A percentile compares a stretch with the other conserved stretches of the same genome.
These are phyloP conservation scores for Istiophorus platypterus DNA, from an alignment of 2,113 vertebrate genomes.

Conservation along the genomic window DNA sequence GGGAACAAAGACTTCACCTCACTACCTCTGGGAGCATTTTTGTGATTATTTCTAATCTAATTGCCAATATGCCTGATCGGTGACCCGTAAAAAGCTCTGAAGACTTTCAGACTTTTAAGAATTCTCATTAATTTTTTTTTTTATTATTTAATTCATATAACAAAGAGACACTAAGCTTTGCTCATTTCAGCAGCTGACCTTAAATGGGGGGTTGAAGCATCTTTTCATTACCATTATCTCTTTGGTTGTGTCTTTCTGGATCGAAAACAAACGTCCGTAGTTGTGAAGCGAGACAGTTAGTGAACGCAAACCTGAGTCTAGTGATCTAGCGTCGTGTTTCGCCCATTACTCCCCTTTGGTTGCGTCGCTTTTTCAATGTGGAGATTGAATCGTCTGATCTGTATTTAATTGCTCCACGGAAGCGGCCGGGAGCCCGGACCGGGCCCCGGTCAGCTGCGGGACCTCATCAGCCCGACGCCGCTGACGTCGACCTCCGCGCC, in stretches of 20 bases:
- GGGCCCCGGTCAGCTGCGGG: no score
- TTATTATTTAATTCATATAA: neutral
- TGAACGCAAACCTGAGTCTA: neutral
- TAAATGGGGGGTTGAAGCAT: neutral
- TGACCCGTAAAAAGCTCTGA: constrained; percentile 66
- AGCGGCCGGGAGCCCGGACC: neutral
- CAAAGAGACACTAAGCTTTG: neutral
- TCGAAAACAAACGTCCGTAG: neutral
- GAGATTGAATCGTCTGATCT: neutral
- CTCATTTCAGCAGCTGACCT: neutral
- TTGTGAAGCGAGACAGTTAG: neutral
- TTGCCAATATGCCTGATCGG: constrained; percentile 52
- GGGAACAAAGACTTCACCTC: constrained; percentile 40
- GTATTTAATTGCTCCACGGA: neutral
- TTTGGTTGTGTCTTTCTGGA: neutral
- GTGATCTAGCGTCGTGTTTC: neutral
- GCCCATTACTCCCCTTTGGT: neutral
- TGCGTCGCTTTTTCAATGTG: neutral
- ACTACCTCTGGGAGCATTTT: constrained; percentile 38
- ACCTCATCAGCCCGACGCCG: neutral
- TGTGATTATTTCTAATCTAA: constrained; percentile 58
- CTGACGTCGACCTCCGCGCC: no score
- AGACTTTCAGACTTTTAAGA: constrained; percentile 6
- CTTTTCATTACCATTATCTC: neutral
- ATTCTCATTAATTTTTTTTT: neutral